Conservation (phyloP, 1,140 invertebrate genomes). For the Drosophila takahashii region DNA sequence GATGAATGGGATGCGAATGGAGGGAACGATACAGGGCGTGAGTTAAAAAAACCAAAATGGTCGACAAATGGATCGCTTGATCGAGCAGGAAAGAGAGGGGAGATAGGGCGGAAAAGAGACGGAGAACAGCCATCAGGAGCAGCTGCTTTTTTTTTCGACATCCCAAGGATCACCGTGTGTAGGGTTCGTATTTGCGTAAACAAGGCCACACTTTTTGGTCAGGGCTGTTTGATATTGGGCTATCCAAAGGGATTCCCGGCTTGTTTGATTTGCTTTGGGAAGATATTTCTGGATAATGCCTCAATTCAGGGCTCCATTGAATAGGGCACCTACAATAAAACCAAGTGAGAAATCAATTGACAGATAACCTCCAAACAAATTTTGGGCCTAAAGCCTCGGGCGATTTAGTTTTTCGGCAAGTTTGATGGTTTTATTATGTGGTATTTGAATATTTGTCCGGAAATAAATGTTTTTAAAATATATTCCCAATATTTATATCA, state of each 20-base stretch:
- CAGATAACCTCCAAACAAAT: slow-evolving; percentile 24
- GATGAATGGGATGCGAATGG: slow-evolving; percentile 49
- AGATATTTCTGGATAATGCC: slow-evolving; percentile 10
- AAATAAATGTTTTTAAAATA: background rate
- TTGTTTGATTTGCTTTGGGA: slow-evolving; percentile 25
- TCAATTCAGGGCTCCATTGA: slow-evolving; percentile 10
- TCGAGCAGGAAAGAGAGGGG: background rate
- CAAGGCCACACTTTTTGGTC: slow-evolving; percentile 61
- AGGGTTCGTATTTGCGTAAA: slow-evolving; percentile 52
- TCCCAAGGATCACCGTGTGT: slow-evolving; percentile 28
- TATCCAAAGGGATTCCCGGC: slow-evolving; percentile 6
- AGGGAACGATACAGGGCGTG: slow-evolving; percentile 63
- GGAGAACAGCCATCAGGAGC: slow-evolving; percentile 5
- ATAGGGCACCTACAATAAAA: slow-evolving; percentile 7
- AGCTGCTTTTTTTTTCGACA: slow-evolving; percentile 36
- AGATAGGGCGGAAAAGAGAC: background rate
- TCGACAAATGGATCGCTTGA: slow-evolving; percentile 27
- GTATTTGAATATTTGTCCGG: background rate
- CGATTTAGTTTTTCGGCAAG: background rate
- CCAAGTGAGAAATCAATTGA: slow-evolving; percentile 43
- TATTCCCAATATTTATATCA: background rate
- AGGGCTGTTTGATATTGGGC: slow-evolving; percentile 39
- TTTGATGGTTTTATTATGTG: background rate
- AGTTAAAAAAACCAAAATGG: slow-evolving; percentile 66
- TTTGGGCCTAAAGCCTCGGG: slow-evolving; percentile 1